phyloP scores from a whole-genome alignment of 2,888 invertebrate species.

The Caenorhabditis sp. region DNA sequence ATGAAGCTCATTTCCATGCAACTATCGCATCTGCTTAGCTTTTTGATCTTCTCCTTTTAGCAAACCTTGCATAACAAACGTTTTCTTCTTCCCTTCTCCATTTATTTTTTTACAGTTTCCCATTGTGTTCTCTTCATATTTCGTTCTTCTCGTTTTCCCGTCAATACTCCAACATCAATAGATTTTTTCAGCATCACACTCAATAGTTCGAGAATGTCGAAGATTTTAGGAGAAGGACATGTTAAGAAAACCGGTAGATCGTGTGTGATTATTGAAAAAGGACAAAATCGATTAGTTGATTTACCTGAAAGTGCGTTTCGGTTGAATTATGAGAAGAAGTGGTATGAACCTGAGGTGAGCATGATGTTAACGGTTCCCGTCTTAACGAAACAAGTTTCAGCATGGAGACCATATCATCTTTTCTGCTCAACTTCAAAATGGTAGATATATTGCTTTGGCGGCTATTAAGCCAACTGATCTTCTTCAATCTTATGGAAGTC shows the following conservation, averaged over 20 bases:
- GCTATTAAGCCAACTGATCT: slow-evolving; percentile 32
- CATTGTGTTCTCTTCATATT: background rate
- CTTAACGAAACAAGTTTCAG: slow-evolving; percentile 35
- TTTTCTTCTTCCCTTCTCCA: background rate
- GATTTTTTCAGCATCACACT: slow-evolving; percentile 35
- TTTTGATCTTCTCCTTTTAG: slow-evolving; percentile 14
- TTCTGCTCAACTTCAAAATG: slow-evolving; percentile 69
- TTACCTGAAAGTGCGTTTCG: slow-evolving; percentile 59
- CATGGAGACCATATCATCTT: slow-evolving; percentile 35
- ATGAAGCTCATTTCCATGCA: background rate
- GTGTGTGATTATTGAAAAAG: slow-evolving; percentile 26
- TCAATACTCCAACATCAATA: slow-evolving; percentile 7
- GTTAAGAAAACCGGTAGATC: slow-evolving; percentile 58
- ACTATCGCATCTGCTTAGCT: slow-evolving; percentile 13
- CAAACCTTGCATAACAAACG: slow-evolving; percentile 12
- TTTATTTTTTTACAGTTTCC: background rate
- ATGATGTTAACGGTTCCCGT: background rate
- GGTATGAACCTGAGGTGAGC: slow-evolving; percentile 33
- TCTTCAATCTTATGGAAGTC: slow-evolving; percentile 3
- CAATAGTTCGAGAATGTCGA: slow-evolving; percentile 27
- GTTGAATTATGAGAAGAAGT: slow-evolving; percentile 24
- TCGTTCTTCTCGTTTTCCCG: background rate
- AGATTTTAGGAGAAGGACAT: slow-evolving; percentile 67
- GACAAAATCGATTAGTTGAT: slow-evolving; percentile 63
- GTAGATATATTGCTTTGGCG: slow-evolving; percentile 43